Evolutionary conservation across 2,797 vertebrate species (phyloP).

Genomic region (Peromyscus nudipes): DNA sequence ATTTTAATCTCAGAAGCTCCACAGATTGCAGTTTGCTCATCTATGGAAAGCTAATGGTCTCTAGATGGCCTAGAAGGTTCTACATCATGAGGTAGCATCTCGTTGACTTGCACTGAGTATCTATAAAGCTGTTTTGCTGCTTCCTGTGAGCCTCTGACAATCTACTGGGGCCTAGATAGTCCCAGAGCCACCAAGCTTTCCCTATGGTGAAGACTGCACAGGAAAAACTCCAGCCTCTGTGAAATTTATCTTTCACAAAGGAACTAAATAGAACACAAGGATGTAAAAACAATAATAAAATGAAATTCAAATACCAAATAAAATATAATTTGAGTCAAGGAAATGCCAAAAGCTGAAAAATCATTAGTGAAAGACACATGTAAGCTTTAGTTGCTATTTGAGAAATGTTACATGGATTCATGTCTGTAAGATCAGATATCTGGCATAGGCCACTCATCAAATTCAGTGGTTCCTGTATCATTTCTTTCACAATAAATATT

Average conservation of each 20-base stretch:
- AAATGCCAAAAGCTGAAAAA: not conserved
- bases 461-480: not conserved
- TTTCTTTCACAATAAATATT: not conserved
- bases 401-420: not conserved
- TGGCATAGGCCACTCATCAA: not conserved
- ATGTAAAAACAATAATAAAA: not conserved
- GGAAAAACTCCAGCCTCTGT: not conserved
- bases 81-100: not conserved
- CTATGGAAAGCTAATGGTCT: not conserved
- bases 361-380: not conserved
- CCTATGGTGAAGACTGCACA: not conserved
- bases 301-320: not conserved
- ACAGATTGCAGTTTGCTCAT: not conserved
- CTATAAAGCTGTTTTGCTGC: not conserved
- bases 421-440: not conserved
- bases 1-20: not conserved
- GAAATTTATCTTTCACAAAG: conserved; percentile 24
- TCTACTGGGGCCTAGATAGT: not conserved
- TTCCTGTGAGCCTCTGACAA: conserved; percentile 1
- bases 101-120: not conserved
- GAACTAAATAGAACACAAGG: not conserved
- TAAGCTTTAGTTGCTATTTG: not conserved
- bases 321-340: not conserved
- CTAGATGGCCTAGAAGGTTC: not conserved
- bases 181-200: not conserved